These are phyloP conservation scores for Climacteris rufus DNA, from an alignment of 2,113 vertebrate species.

Conservation along the genomic window DNA sequence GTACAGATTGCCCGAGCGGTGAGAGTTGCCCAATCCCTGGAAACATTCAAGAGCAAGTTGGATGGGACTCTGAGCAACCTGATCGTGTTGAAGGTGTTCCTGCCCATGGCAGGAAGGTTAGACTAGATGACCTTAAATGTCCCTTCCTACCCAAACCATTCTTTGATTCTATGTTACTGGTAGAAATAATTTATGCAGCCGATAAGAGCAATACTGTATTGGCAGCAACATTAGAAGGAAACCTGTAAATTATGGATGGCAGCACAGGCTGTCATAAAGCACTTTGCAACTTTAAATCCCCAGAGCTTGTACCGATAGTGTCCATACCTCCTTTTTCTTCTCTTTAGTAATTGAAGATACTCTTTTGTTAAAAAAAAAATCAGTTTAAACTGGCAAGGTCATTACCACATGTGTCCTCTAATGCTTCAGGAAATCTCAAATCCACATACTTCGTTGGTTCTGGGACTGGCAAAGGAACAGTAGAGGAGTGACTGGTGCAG, in stretches of 20 bases:
- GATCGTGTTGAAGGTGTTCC: not conserved
- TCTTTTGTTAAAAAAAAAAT: not conserved
- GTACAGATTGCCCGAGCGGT: not conserved
- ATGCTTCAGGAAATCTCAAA: not conserved
- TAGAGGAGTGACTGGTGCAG: not conserved
- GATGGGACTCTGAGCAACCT: not conserved
- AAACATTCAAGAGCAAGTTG: not conserved
- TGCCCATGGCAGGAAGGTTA: not conserved
- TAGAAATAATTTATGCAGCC: not conserved
- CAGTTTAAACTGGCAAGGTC: not conserved
- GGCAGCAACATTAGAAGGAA: not conserved
- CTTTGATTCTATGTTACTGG: not conserved
- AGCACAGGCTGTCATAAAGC: not conserved
- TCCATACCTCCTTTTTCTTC: not conserved
- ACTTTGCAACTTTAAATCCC: not conserved
- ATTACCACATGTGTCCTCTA: rapidly evolving
- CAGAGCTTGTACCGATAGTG: not conserved
- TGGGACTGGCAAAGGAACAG: not conserved
- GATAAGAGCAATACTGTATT: not conserved
- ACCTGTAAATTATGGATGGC: not conserved
- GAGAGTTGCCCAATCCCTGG: not conserved
- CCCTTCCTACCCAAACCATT: not conserved
- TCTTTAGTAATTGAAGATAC: not conserved
- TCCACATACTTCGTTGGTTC: not conserved
- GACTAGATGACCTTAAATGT: not conserved